phyloP scores from a whole-genome alignment of 2,797 vertebrate species.

The Micromesistius poutassou region DNA sequence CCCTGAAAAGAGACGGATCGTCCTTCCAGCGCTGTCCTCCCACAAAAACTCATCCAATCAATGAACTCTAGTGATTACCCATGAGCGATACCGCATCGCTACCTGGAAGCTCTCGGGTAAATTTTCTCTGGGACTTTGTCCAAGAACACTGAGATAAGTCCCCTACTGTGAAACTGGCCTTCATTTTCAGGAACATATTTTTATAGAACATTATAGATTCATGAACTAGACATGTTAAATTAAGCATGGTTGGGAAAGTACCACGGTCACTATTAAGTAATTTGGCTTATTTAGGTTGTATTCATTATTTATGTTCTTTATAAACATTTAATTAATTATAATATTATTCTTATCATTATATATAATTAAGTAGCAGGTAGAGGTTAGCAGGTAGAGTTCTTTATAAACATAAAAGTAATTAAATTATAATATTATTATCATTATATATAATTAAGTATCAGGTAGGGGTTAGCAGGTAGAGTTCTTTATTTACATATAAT shows the following conservation, averaged over 20 bases:
- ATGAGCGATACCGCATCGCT: background rate
- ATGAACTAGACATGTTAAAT: background rate
- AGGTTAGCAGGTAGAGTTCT: background rate
- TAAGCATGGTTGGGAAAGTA: background rate
- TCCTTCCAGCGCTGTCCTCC: background rate
- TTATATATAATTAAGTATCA: background rate
- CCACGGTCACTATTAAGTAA: background rate
- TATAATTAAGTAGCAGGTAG: background rate
- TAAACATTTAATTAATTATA: background rate
- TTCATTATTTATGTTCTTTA: background rate
- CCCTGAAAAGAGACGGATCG: background rate
- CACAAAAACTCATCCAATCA: slow-evolving; percentile 28
- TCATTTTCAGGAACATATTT: background rate
- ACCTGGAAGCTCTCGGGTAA: background rate
- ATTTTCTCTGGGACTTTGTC: background rate
- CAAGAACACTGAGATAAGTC: background rate
- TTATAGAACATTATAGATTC: background rate
- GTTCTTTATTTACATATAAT: too few relatives aligned
- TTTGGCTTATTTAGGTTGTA: background rate
- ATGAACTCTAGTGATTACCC: slow-evolving; percentile 17
- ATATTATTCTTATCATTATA: background rate
- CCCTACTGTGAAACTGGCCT: background rate
- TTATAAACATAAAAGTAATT: too few relatives aligned
- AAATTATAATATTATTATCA: background rate
- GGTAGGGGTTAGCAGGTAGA: background rate